Evolutionary conservation across 2,888 invertebrate genomes (phyloP), one percentile per base, ranked within the genome.

Genomic region (Dusona sp.): DNA sequence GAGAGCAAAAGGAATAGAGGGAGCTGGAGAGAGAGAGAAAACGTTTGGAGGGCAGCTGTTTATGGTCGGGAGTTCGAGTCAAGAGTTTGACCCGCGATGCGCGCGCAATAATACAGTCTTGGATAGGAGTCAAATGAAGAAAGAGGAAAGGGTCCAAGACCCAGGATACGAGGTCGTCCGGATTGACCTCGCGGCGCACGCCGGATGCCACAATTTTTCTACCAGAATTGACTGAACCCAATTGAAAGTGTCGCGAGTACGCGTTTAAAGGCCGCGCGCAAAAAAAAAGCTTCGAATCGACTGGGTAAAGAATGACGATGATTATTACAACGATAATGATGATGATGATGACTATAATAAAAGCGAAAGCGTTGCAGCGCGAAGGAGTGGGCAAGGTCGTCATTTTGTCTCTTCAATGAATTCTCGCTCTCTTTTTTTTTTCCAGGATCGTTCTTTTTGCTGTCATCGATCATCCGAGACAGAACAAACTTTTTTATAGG

Each of bases 81-180:
- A 90, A 90, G 85, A 88, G 90, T 90, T 92, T 93, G 92, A 93
- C 93, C 93, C 91, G 91, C 89, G 89, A 90, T 48, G 89, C 90
- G 89, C 88, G 75, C 90, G 88, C 90, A 93, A 92, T 90, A 90
- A 73, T 48, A 88, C 64, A 68, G 73, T 72, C 65, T 65, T 67
- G 48, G 64, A 36, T 73, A 38, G 48, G 16, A 64, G 67, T 77
- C 79, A 67, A 79, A 83, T 73, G 78, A 83, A 86, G 84, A 84
- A 81, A 68, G 73, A 83, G 80, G 51, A 87, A 87, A 85, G 85
- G 87, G 87, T 75, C 85, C 88, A 87, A 93, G 93, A 93, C 92
- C 92, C 93, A 93, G 93, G 93, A 93, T 93, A 93, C 93, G 92
- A 90, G 93, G 93, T 93, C 93, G 92, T 67, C 87, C 91, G 90